Base-by-base conservation (phyloP, 2,113 vertebrate genomes). In the Syrmaticus mikado region DNA sequence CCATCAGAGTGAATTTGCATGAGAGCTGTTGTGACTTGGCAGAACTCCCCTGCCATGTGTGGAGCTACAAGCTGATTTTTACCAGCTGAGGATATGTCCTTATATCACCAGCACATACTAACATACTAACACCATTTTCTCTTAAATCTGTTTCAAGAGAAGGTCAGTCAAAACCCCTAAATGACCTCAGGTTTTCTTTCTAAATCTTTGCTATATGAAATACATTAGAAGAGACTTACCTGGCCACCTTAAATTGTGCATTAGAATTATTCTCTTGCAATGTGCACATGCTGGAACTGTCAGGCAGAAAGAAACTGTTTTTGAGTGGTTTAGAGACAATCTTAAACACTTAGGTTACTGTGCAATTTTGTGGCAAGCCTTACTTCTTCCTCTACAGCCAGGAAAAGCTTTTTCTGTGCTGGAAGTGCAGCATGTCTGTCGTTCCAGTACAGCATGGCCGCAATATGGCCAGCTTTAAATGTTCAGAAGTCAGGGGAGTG, bases 321-420 rank as follows among this genome's bases (percentile, higher is more conserved):
- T 92, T 57, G 43, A 79, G 82, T 78, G 45, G 73, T 94, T 95
- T 92, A 72, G 66, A 81, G 85, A 92, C 89, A 80, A 46, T 85
- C 72, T 94, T 87, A 93, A 96, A 90, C 57, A 72, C 77, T 91
- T 75, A 57, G 48, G 80, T 68, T 93, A 87, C 85, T 85, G 40
- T 83, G 73, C 85, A 84, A 88, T 94, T 94, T 94, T 94, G 91
- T 91, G 94, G 89, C 87, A 92, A 90, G 67, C 84, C 73, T 83
- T 52, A 74, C 68, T 90, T 84, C 60, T 94, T 92, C 81, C 70
- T 88, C 48, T 95, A 90, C 85, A 95, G 74, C 64, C 83, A 81
- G 21, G 41, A 36, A 53, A 83, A 61, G 61, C 25, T 88, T 91
- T 84, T 83, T 79, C 52, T 5, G 0, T 74, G 61, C 55, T 91